A percentile compares a stretch with the other conserved stretches of the same genome.
phyloP scores from a whole-genome alignment of 1,140 invertebrate genomes.

The Drosophila varians region DNA sequence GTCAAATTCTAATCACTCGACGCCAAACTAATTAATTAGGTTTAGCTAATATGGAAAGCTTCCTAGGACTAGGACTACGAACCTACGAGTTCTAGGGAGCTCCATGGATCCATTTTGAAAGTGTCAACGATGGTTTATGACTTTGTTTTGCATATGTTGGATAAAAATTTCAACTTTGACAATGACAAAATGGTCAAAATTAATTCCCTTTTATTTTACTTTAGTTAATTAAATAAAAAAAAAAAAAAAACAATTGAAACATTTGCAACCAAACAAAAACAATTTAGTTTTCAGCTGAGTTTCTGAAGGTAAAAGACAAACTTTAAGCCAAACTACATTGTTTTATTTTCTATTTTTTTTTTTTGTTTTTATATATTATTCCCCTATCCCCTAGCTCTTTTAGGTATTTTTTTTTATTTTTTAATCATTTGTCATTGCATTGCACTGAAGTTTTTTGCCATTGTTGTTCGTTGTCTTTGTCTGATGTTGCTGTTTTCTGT shows the following conservation, averaged over 20 bases:
- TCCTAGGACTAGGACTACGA: too few relatives aligned
- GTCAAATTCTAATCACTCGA: slow-evolving; percentile 10
- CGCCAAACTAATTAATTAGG: slow-evolving; percentile 42
- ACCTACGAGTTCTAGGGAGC: too few relatives aligned
- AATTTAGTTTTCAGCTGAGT: not conserved
- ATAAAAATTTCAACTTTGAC: too few relatives aligned
- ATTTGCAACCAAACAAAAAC: too few relatives aligned
- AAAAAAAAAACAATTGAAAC: too few relatives aligned
- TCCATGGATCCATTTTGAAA: too few relatives aligned
- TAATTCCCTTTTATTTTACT: too few relatives aligned
- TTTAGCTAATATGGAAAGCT: slow-evolving; percentile 28
- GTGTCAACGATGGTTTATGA: too few relatives aligned
- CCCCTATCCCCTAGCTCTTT: not conserved
- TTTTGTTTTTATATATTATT: slow-evolving; percentile 1
- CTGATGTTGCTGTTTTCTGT: slow-evolving; percentile 25
- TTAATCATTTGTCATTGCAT: slow-evolving; percentile 71
- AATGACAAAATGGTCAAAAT: too few relatives aligned
- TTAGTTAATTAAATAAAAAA: too few relatives aligned
- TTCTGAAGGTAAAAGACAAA: slow-evolving; percentile 3
- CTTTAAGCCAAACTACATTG: slow-evolving; percentile 26
- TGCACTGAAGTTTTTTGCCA: slow-evolving; percentile 37
- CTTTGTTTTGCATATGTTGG: too few relatives aligned
- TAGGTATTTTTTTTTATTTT: slow-evolving; percentile 2
- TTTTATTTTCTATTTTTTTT: slow-evolving; percentile 5
- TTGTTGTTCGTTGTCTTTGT: slow-evolving; percentile 24